phyloP scores from a whole-genome alignment of 1,140 invertebrate genomes.

The Zophobas morio region DNA sequence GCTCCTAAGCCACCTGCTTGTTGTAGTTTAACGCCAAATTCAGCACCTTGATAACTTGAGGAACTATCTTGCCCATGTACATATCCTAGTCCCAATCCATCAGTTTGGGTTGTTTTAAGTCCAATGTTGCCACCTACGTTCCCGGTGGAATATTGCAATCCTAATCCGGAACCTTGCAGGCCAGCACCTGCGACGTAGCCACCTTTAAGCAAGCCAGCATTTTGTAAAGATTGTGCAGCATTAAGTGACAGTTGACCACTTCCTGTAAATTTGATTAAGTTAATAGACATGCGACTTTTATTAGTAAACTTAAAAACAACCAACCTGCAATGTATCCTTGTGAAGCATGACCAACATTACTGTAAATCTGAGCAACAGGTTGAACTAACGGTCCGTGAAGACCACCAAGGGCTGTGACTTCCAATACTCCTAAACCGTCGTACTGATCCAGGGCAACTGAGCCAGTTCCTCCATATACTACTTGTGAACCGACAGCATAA shows the following conservation, averaged over 20 bases:
- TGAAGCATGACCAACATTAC: conserved; percentile 53
- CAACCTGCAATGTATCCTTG: conserved; percentile 14
- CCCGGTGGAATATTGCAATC: conserved; percentile 4
- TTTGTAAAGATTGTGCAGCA: conserved; percentile 55
- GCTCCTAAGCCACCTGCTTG: background rate
- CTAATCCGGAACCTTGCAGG: background rate
- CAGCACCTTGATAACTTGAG: background rate
- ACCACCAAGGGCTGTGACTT: conserved; percentile 59
- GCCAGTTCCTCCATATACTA: conserved; percentile 54
- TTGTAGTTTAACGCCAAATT: background rate
- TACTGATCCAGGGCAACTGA: conserved; percentile 56
- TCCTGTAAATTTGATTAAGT: conserved; percentile 14
- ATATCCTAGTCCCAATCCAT: background rate
- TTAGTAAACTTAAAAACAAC: background rate
- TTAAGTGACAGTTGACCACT: conserved; percentile 52
- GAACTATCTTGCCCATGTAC: conserved; percentile 4
- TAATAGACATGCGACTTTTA: background rate
- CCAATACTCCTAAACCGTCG: conserved; percentile 63
- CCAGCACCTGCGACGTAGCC: background rate
- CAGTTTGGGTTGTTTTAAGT: background rate
- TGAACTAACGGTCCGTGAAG: conserved; percentile 58
- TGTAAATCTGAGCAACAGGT: conserved; percentile 61
- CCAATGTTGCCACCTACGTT: background rate
- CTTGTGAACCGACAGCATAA: conserved; percentile 42
- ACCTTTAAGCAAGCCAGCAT: conserved; percentile 55